Evolutionary conservation across 2,113 vertebrate species (phyloP).

Genomic region (Salvelinus alpinus): DNA sequence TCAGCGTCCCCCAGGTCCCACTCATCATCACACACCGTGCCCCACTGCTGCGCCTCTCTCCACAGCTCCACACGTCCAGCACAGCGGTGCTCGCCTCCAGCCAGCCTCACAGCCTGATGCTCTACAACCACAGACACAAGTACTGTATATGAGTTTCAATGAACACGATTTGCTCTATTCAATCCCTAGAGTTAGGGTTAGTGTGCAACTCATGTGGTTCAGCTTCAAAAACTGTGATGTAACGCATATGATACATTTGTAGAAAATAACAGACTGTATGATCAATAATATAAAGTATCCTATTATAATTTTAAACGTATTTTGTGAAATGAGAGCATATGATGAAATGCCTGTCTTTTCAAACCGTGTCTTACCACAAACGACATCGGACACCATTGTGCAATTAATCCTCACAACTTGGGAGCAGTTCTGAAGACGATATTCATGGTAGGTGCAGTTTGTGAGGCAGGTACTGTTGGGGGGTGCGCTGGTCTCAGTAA

Average conservation of each 20-base stretch:
- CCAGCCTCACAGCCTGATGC: slow-evolving; percentile 40
- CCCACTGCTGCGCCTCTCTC: slow-evolving; percentile 42
- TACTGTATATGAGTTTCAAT: background rate
- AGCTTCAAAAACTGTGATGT: no score
- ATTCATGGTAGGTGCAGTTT: slow-evolving; percentile 43
- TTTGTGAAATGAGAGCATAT: background rate
- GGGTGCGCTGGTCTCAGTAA: background rate
- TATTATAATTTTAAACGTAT: background rate
- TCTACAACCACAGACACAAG: slow-evolving; percentile 40
- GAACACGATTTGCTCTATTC: no score
- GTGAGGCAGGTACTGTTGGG: slow-evolving; percentile 47
- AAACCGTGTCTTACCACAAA: slow-evolving; percentile 52
- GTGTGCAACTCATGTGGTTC: no score
- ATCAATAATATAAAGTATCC: background rate
- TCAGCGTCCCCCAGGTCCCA: slow-evolving; percentile 65
- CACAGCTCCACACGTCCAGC: slow-evolving; percentile 73
- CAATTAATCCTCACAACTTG: slow-evolving; percentile 25
- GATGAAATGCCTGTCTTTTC: background rate
- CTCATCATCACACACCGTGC: slow-evolving; percentile 73
- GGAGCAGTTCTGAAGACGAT: slow-evolving; percentile 57
- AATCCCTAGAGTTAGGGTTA: no score
- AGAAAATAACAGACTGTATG: background rate
- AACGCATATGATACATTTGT: background rate
- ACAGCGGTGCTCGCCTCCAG: slow-evolving; percentile 55
- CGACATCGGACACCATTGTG: slow-evolving; percentile 14